Percentiles rank a stretch among this genome's conserved stretches.
These are phyloP conservation scores for Daubentonia madagascariensis DNA, from an alignment of 2,113 vertebrate genomes.

Conservation along the genomic window DNA sequence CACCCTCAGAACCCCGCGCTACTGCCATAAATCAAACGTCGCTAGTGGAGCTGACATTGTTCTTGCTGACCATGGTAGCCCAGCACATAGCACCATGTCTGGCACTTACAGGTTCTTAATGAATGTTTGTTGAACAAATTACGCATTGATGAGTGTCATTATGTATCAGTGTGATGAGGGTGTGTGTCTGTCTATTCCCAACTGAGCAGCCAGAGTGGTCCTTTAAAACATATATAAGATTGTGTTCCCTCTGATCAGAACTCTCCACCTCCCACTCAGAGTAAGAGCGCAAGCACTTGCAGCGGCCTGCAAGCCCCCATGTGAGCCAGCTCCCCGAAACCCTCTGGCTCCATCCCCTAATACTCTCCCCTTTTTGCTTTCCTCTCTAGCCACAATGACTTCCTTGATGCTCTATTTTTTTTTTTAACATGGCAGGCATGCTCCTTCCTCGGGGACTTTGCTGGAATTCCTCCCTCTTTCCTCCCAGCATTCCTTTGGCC, in stretches of 20 bases:
- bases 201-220: not conserved
- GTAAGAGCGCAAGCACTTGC: not conserved
- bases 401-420: not conserved
- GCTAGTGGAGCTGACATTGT: not conserved
- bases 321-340: rapidly evolving
- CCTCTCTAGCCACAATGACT: not conserved
- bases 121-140: not conserved
- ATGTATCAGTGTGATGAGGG: not conserved
- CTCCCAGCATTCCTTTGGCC: not conserved
- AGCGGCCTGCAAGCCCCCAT: rapidly evolving
- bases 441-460: not conserved
- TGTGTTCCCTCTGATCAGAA: not conserved
- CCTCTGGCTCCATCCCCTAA: not conserved
- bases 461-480: not conserved
- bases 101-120: not conserved
- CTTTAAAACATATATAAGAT: not conserved
- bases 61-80: not conserved
- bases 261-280: not conserved
- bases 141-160: not conserved
- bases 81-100: not conserved
- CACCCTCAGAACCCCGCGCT: not conserved
- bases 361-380: not conserved
- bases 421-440: not conserved
- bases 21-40: not conserved
- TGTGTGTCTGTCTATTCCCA: not conserved